phyloP scores from a whole-genome alignment of 2,797 vertebrate genomes.

The Ptychobarbus kaznakovi region DNA sequence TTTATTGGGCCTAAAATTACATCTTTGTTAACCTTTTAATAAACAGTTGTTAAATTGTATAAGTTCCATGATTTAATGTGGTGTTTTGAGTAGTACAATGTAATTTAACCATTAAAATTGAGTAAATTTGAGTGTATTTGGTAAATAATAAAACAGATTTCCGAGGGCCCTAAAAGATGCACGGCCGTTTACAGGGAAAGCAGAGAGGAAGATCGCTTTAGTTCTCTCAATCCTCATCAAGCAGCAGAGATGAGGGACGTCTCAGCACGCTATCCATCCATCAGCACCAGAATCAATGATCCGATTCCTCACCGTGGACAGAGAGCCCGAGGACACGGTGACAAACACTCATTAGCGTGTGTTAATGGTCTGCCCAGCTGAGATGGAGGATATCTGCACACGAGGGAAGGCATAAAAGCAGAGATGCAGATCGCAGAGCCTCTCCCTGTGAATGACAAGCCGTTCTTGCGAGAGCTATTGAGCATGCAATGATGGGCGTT shows the following conservation, averaged over 20 bases:
- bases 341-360: conserved; percentile 45
- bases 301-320: conserved; percentile 31
- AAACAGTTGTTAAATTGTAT: background rate
- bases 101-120: background rate
- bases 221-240: background rate
- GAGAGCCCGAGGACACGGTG: conserved; percentile 17
- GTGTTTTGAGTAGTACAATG: background rate
- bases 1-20: too few relatives aligned
- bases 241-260: conserved; percentile 8
- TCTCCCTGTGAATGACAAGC: conserved; percentile 47
- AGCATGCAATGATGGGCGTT: conserved; percentile 48
- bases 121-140: background rate
- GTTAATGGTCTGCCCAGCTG: conserved; percentile 52
- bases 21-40: too few relatives aligned
- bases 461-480: conserved; percentile 31
- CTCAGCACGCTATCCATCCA: conserved; percentile 39
- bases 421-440: conserved; percentile 18
- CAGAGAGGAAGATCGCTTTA: conserved; percentile 33
- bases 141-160: background rate
- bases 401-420: background rate
- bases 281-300: conserved; percentile 44
- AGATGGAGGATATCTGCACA: conserved; percentile 36
- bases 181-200: background rate
- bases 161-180: background rate
- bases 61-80: background rate